Conservation (phyloP, 2,888 invertebrate species). For the Eupithecia tripunctaria region DNA sequence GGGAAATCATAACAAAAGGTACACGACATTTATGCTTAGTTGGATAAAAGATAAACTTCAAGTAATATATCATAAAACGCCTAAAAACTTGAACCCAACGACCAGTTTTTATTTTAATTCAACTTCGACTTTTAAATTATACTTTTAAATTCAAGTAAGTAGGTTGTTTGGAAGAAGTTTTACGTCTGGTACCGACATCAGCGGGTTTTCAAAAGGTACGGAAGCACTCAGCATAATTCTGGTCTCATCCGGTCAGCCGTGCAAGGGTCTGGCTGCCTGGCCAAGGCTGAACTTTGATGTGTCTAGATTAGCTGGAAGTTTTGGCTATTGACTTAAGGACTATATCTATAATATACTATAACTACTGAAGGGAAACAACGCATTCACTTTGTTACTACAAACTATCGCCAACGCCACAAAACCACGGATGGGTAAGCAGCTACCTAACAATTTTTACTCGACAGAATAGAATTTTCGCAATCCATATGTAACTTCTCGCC, state of each 20-base stretch:
- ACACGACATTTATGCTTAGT: too few relatives aligned
- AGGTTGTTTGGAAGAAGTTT: neutral
- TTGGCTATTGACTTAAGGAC: neutral
- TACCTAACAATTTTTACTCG: too few relatives aligned
- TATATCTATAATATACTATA: neutral
- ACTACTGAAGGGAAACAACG: neutral
- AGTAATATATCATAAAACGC: too few relatives aligned
- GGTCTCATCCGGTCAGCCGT: conserved; percentile 6
- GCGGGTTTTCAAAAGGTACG: neutral
- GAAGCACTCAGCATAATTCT: conserved; percentile 5
- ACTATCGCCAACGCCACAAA: neutral
- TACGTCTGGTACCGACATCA: neutral
- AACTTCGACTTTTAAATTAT: too few relatives aligned
- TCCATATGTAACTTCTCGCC: too few relatives aligned
- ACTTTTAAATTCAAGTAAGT: neutral
- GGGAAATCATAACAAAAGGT: too few relatives aligned
- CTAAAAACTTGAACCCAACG: too few relatives aligned
- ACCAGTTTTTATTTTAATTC: neutral
- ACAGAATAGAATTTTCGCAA: too few relatives aligned
- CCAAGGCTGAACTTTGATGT: neutral
- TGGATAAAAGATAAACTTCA: too few relatives aligned
- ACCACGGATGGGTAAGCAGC: too few relatives aligned
- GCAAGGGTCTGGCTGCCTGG: neutral
- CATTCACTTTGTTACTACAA: neutral
- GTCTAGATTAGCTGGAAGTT: conserved; percentile 7